A percentile compares a stretch with the other conserved stretches of the same genome.
phyloP scores from a whole-genome alignment of 2,888 invertebrate genomes.

The Elegia similella region DNA sequence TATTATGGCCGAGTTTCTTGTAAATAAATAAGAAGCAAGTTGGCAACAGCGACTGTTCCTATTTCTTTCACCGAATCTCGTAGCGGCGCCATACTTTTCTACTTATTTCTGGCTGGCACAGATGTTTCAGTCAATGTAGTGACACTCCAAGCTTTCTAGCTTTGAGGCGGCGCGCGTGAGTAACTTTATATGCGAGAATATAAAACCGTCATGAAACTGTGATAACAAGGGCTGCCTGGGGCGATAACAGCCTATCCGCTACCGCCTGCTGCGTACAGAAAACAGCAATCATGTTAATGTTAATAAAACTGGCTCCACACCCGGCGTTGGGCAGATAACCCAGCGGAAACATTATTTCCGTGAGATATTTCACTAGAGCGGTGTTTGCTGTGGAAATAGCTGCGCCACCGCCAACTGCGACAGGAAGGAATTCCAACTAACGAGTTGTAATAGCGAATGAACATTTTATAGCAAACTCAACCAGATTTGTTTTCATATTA shows the following conservation, averaged over 20 bases:
- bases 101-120: neutral
- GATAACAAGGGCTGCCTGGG: slow-evolving; percentile 20
- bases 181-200: neutral
- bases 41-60: neutral
- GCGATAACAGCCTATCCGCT: slow-evolving; percentile 18
- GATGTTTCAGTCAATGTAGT: too few species aligned
- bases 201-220: slow-evolving; percentile 25
- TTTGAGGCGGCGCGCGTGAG: too few species aligned
- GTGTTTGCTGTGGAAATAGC: slow-evolving; percentile 4
- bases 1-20: neutral
- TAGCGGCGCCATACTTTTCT: neutral
- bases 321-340: slow-evolving; percentile 3
- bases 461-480: neutral
- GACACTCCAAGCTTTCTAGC: too few species aligned
- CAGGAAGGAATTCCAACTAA: neutral
- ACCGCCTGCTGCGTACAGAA: neutral
- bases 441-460: neutral
- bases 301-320: neutral
- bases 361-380: neutral
- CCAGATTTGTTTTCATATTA: neutral
- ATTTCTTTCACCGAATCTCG: neutral
- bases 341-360: slow-evolving; percentile 4
- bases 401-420: neutral
- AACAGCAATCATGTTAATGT: slow-evolving; percentile 10
- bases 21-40: neutral